Conservation (phyloP, 2,888 invertebrate species). For the Caenorhabditis drosophilae region DNA sequence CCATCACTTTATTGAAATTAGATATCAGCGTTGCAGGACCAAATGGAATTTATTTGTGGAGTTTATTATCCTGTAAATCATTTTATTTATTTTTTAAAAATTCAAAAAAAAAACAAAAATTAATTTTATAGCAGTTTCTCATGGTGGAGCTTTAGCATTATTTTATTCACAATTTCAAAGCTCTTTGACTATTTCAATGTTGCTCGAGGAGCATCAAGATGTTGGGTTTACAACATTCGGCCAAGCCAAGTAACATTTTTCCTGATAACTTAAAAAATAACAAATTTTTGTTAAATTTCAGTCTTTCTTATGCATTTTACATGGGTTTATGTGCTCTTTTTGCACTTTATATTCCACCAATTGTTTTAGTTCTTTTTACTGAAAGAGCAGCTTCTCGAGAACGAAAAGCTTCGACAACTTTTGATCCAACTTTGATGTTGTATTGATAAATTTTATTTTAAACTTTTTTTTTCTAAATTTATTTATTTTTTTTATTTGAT, state of each 20-base stretch:
- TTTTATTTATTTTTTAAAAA: not conserved
- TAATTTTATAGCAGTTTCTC: conserved; percentile 38
- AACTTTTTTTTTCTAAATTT: conserved; percentile 1
- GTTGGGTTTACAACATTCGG: conserved; percentile 46
- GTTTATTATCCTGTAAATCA: conserved; percentile 44
- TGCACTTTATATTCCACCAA: conserved; percentile 29
- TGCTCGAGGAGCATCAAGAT: conserved; percentile 48
- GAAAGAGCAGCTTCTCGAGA: conserved; percentile 6
- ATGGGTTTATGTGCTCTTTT: conserved; percentile 23
- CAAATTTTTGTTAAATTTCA: conserved; percentile 7
- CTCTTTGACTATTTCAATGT: conserved; percentile 43
- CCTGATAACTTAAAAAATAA: too few relatives aligned
- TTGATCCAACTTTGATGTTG: conserved; percentile 36
- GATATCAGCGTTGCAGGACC: conserved; percentile 48
- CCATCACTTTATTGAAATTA: conserved; percentile 38
- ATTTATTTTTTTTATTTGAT: not conserved
- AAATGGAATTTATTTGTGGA: conserved; percentile 55
- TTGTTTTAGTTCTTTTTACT: conserved; percentile 28
- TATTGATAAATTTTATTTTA: conserved; percentile 13
- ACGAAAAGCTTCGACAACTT: conserved; percentile 11
- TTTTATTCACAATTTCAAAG: conserved; percentile 49
- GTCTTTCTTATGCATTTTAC: conserved; percentile 34
- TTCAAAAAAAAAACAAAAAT: not conserved
- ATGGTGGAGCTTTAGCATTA: conserved; percentile 38
- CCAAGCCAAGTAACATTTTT: conserved; percentile 7